Conservation (phyloP, 2,797 vertebrate genomes). For the Lacerta viridis region DNA sequence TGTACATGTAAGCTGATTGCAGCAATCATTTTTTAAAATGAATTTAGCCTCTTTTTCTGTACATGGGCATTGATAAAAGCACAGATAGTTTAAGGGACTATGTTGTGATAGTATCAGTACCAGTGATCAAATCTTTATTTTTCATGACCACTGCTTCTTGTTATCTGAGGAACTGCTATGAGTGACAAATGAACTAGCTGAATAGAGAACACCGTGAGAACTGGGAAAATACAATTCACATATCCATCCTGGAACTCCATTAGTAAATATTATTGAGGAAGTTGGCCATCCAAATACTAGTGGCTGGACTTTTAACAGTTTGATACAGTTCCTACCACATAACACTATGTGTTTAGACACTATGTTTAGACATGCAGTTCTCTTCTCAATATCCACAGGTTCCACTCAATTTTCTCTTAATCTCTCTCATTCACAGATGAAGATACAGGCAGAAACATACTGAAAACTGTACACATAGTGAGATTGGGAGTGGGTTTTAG, state of each 20-base stretch:
- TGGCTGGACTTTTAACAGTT: background rate
- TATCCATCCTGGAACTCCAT: too few relatives aligned
- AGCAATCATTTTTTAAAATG: slow-evolving; percentile 36
- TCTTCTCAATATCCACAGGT: too few relatives aligned
- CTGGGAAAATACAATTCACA: background rate
- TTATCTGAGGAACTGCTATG: background rate
- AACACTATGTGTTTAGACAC: background rate
- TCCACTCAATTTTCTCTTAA: too few relatives aligned
- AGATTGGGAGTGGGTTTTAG: background rate
- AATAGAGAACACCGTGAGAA: background rate
- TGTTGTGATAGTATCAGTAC: background rate
- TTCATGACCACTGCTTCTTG: background rate
- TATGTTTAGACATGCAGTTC: background rate
- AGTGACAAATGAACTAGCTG: background rate
- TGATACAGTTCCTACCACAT: background rate
- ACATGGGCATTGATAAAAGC: slow-evolving; percentile 11
- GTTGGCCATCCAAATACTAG: background rate
- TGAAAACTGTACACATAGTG: background rate
- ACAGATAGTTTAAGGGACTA: slow-evolving; percentile 12
- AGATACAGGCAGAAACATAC: background rate
- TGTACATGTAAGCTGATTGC: slow-evolving; percentile 25
- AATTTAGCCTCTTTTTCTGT: slow-evolving; percentile 32
- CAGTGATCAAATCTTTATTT: background rate
- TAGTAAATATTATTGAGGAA: background rate
- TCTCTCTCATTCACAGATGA: too few relatives aligned